These are phyloP conservation scores for Dicycla oo DNA, from an alignment of 2,888 invertebrate genomes.

Conservation along the genomic window DNA sequence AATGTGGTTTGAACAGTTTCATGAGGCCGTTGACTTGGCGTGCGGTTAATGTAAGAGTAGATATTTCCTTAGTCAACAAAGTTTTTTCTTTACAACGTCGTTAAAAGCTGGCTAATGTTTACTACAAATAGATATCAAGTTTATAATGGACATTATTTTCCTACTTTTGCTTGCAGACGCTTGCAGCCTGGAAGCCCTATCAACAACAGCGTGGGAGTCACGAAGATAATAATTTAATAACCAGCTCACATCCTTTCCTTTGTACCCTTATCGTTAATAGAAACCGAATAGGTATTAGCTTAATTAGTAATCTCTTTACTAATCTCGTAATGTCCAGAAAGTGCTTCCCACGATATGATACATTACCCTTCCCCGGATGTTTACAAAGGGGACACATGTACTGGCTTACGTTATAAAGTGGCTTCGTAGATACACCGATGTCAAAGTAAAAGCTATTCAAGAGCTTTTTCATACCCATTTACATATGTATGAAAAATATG, in stretches of 20 bases:
- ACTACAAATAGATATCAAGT: slow-evolving; percentile 53
- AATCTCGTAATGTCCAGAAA: slow-evolving; percentile 58
- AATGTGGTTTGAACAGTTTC: slow-evolving; percentile 61
- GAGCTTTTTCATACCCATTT: slow-evolving; percentile 26
- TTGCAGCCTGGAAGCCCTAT: not conserved
- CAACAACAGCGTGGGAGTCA: slow-evolving; percentile 22
- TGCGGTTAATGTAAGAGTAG: slow-evolving; percentile 53
- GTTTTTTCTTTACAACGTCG: slow-evolving; percentile 59
- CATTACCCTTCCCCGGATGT: slow-evolving; percentile 59
- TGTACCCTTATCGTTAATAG: slow-evolving; percentile 24
- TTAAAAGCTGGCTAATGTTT: slow-evolving; percentile 59
- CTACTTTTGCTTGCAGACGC: slow-evolving; percentile 14
- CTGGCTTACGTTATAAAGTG: slow-evolving; percentile 42
- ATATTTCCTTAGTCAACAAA: slow-evolving; percentile 56
- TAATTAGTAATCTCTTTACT: slow-evolving; percentile 56
- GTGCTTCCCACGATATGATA: slow-evolving; percentile 59
- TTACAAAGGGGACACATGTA: slow-evolving; percentile 56
- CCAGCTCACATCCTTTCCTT: slow-evolving; percentile 30
- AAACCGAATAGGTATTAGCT: slow-evolving; percentile 33
- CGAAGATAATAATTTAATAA: slow-evolving; percentile 35
- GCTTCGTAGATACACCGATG: slow-evolving; percentile 18
- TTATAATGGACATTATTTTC: slow-evolving; percentile 43
- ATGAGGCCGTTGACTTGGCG: slow-evolving; percentile 65
- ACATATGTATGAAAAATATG: slow-evolving; percentile 15
- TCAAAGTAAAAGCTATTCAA: slow-evolving; percentile 20